Evolutionary conservation across 92 coral and sea anemone genomes (phyloP).

Genomic region (Pocillopora grandis): DNA sequence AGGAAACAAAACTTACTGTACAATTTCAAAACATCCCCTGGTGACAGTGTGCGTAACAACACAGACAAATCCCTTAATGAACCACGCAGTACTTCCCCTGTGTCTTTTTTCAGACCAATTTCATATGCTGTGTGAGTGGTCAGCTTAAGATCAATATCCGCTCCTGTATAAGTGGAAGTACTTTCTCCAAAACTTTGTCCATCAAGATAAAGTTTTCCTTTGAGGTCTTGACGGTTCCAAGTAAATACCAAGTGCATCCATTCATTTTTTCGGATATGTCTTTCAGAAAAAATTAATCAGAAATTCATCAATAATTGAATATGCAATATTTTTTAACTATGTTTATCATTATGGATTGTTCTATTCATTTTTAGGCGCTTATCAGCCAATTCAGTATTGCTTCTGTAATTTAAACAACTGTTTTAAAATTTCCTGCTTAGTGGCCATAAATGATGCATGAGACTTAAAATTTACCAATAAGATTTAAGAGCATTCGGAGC

Average conservation of each 20-base stretch:
- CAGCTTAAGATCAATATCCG: conserved; percentile 38
- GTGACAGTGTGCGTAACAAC: conserved; percentile 29
- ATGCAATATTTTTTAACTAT: not conserved
- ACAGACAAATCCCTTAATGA: conserved; percentile 53
- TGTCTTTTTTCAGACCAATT: conserved; percentile 50
- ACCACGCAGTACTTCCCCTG: conserved; percentile 37
- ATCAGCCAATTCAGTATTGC: too few species aligned
- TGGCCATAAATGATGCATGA: too few species aligned
- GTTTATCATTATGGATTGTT: too few species aligned
- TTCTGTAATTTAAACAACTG: too few species aligned
- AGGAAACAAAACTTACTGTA: conserved; percentile 40
- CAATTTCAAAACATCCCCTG: conserved; percentile 23
- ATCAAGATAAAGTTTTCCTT: conserved; percentile 25
- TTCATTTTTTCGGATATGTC: conserved; percentile 2
- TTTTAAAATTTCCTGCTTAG: too few species aligned
- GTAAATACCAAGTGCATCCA: conserved; percentile 51
- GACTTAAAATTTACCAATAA: too few species aligned
- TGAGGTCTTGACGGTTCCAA: conserved; percentile 42
- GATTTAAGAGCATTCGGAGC: too few species aligned
- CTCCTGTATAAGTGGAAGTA: conserved; percentile 15
- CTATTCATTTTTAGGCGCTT: too few species aligned
- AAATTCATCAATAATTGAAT: not conserved
- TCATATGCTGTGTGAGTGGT: conserved; percentile 60
- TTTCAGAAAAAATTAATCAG: not conserved
- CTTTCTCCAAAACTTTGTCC: not conserved